Evolutionary conservation across 1,140 invertebrate genomes (phyloP), one percentile per base, ranked within the genome.

Genomic region (Ridgeia piscesae): DNA sequence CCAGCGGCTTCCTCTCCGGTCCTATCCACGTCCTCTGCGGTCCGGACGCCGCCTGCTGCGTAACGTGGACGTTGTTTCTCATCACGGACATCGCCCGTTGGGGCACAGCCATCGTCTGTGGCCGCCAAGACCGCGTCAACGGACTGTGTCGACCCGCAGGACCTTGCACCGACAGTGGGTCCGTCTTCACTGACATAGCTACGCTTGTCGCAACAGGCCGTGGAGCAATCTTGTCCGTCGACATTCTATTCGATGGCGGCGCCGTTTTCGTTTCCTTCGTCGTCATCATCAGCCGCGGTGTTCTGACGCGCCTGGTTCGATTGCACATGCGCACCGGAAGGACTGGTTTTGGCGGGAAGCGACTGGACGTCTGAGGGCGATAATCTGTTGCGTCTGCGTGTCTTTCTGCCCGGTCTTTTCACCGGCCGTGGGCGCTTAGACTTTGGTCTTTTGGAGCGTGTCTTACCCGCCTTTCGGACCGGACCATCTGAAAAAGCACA

Each of bases 401-500:
- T 77, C 58, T 21, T 77, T 2, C 27, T 0, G 58, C 17, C 17
- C 2, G 17, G 58, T 77, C 58, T 77, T 31, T 77, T 91, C 58
- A 9, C 31, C 27, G 42, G 33, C 91, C 91, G 35, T 91, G 35
- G 33, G 91, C 58, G 35, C 58, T 58, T 35, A 48, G 33, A 33
- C n/a, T 58, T 35, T 35, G 35, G 42, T 91, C 91, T 48, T 48
- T 58, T 91, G 27, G 0, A 0, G 58, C 33, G 91, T 9, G 58
- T 42, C 33, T 91, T 91, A 42, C 34, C 34, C 14, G 35, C 34
- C 27, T n/a, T 21, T 9, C 17, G 11, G n/a, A n/a, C 21, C 21
- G 89, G 89, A 91, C 34, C 34, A 91, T 17, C 34, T 91, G 35
- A 91, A 91, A 42, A 6, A 91, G 35, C 89, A 35, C 6, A 91